Evolutionary conservation across 2,113 vertebrate species (phyloP), one percentile per base, ranked within the genome.

Genomic region (Rhizomys pruinosus): DNA sequence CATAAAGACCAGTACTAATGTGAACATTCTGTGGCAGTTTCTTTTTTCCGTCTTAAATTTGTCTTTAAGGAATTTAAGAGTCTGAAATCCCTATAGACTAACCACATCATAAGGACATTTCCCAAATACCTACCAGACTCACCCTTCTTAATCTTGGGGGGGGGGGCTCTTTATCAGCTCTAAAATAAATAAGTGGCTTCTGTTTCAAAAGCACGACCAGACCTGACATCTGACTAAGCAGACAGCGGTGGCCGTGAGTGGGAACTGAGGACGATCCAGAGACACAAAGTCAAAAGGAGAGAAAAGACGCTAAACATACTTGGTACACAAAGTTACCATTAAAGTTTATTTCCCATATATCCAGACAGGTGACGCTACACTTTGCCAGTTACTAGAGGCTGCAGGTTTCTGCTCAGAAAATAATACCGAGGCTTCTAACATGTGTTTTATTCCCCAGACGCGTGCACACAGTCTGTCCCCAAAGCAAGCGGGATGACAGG

Each of bases 281-380:
- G 94, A 72, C 95, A 96, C 95, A 97, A 97, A 98, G 97, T 98
- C 97, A 96, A 96, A 95, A 95, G 97, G 80, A 97, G 91, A 86
- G 93, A 29, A 90, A 87, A 89, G 1, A 47, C 96, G 42, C 82
- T 39, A 89, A 92, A 82, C 87, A 96, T 55, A 57, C 90, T 61
- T 92, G 13, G 97, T 92, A 97, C 94, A 92, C 97, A 96, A 98
- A 98, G 98, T 96, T 94, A 89, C 72, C 95, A 85, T 97, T 97
- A 81, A 98, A 98, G 97, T 98, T 98, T 98, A 98, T 98, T 98
- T 97, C 97, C 91, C 96, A 86, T 96, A 95, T 94, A 97, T 64
- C 97, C 96, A 96, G 97, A 90, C 96, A 98, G 98, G 97, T 97
- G 97, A 97, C 97, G 97, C 97, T 98, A 97, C 96, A 81, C 97